Base-by-base conservation (phyloP, 1,140 invertebrate genomes). In the Drosophila teissieri region DNA sequence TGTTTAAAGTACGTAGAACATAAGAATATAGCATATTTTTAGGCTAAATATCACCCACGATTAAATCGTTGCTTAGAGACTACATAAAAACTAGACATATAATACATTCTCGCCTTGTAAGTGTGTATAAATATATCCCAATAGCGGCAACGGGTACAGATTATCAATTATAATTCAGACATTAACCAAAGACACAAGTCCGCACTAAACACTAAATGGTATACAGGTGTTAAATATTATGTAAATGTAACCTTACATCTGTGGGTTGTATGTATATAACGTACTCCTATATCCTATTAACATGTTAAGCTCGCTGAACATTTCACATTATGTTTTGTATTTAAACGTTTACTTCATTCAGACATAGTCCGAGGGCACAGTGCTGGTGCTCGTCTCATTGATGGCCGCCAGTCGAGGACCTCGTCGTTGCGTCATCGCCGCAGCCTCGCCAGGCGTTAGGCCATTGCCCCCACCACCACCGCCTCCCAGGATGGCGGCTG, bases 321-420 rank as follows among this genome's bases (percentile, higher is more conserved):
- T 78, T 78, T 78, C 65, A 78, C 74, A 77, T 51, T 60, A 40
- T 34, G 2, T 61, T 46, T 19, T 19, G 19, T 19, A 4, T 24
- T 24, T 39, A 24, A 52, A 51, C 27, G 31, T 12, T 17, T 53
- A 17, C 39, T 15, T 10, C 31, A 31, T 22, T 75, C 58, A 95
- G 85, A 95, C 95, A 91, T 95, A 95, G 78, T 95, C 95, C 62
- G 95, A 95, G 67, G 95, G 94, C 70, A 92, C 90, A 19, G 94
- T 94, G 52, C 94, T 93, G 36, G 94, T 94, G 82, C 85, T 91
- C 37, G 91, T 93, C 92, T 95, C 95, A 90, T 95, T 95, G 61
- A 95, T 95, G 46, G 94, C 94, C n/a, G 95, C 94, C 56, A 95
- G 91, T 62, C 94, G 92, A 60, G 93, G 93, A 44, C 91, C 80